Evolutionary conservation across 2,113 vertebrate species (phyloP), one percentile per base, ranked within the genome.

Genomic region (zebrafish (Danio rerio)): DNA sequence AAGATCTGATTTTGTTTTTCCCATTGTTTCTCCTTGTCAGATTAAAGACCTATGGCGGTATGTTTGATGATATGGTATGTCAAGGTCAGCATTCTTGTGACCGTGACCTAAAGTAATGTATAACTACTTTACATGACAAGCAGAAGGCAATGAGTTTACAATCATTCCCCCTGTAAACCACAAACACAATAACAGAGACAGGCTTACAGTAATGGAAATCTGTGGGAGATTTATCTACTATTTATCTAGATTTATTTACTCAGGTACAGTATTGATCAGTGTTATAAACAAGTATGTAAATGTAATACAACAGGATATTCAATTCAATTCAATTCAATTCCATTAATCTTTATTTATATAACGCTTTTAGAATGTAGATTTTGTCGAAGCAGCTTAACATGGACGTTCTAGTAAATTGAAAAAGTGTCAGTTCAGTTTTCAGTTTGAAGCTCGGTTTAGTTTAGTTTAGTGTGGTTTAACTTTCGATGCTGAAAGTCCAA

Each of bases 61-160:
- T 56, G 81, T 63, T 70, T 82, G 43, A 55, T 9, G 50, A 20
- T 13, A 2, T 31, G 31, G 31, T 82, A 59, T 53, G 80, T 82
- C 84, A 82, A 86, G 63, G 70, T 83, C 72, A 80, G 45, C 9
- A 40, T 16, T 52, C 20, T 61, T 68, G 11, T 58, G 1, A 49
- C 5, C 61, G 43, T 15, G 40, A n/a, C 52, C 65, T 85, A 16
- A 16, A 49, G 58, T 31, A 76, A 83, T 75, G 59, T 65, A 76
- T 50, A 83, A 74, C 75, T 31, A 31, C 31, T 31, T 1, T 62
- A 43, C 43, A 77, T 42, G 5, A 76, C 45, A 20, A 74, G 58
- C 66, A 63, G 40, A 42, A 76, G 65, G 31, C 43, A 65, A 62
- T 15, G 50, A 78, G 56, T 56, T 77, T 62, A 53, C 59, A 73